A percentile compares a stretch with the other conserved stretches of the same genome.
These are phyloP conservation scores for Drosophila birchii DNA, from an alignment of 2,888 invertebrate species.

Conservation along the genomic window DNA sequence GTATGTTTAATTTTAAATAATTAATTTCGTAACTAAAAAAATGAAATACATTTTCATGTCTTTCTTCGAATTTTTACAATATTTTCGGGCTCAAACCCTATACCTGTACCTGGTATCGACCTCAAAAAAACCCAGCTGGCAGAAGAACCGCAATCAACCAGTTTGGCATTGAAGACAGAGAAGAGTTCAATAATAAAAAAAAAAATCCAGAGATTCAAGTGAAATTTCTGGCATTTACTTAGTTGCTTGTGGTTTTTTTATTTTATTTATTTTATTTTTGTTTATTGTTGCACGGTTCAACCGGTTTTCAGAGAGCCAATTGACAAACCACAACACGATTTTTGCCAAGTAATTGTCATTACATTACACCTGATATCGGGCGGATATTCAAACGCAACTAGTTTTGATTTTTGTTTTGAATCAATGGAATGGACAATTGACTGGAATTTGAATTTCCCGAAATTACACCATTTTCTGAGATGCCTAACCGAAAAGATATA, in stretches of 20 bases:
- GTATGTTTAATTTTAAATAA: neutral
- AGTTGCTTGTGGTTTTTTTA: conserved; percentile 12
- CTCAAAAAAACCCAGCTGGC: conserved; percentile 11
- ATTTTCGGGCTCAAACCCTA: neutral
- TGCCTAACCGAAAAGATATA: neutral
- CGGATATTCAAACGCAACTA: conserved; percentile 37
- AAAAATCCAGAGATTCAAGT: conserved; percentile 26
- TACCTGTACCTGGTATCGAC: conserved; percentile 1
- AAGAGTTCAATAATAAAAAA: conserved; percentile 19
- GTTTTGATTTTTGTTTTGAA: conserved; percentile 1
- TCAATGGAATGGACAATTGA: conserved; percentile 7
- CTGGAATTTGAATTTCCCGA: conserved; percentile 11
- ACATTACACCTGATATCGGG: conserved; percentile 27
- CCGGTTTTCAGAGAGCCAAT: conserved; percentile 27
- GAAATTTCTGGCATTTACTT: conserved; percentile 24
- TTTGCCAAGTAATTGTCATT: conserved; percentile 39
- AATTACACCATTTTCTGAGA: conserved; percentile 17
- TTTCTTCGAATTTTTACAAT: too few species aligned
- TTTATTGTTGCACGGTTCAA: conserved; percentile 10
- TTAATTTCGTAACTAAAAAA: neutral
- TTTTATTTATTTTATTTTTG: neutral
- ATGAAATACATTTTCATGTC: too few species aligned
- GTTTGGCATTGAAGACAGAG: conserved; percentile 33
- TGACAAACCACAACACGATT: conserved; percentile 32
- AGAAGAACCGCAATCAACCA: conserved; percentile 27